Evolutionary conservation across 2,113 vertebrate genomes (phyloP).

Genomic region (Cathartes aura): DNA sequence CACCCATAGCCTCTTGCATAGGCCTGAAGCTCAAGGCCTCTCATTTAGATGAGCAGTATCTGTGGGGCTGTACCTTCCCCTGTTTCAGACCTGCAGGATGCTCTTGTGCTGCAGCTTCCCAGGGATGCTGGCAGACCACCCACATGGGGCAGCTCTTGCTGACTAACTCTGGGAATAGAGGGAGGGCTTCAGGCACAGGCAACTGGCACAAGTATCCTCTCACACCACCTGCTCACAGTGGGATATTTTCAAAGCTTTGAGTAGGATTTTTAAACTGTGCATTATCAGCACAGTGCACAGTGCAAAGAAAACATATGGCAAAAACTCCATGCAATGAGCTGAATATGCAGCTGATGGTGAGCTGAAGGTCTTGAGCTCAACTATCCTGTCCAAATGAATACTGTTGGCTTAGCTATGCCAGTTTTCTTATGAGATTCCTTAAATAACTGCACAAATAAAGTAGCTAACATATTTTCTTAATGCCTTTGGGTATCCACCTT

Average conservation of each 20-base stretch:
- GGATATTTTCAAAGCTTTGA: not conserved
- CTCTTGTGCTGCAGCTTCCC: not conserved
- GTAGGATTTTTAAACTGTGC: not conserved
- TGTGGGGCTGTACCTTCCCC: not conserved
- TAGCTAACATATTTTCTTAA: conserved; percentile 34
- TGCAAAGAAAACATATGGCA: not conserved
- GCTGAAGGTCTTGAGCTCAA: not conserved
- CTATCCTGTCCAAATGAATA: not conserved
- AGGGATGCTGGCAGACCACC: not conserved
- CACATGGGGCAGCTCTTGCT: not conserved
- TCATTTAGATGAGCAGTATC: not conserved
- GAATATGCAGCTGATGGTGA: not conserved
- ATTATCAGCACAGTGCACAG: not conserved
- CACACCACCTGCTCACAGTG: not conserved
- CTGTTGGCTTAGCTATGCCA: not conserved
- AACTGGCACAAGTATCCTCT: not conserved
- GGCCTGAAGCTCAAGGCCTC: not conserved
- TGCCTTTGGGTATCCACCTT: conserved; percentile 62
- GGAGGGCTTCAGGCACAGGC: not conserved
- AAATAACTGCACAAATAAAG: conserved; percentile 57
- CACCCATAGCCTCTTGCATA: not conserved
- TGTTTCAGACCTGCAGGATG: not conserved
- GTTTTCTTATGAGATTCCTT: conserved; percentile 39
- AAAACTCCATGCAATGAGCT: not conserved
- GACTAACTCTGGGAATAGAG: not conserved